A percentile compares a stretch with the other conserved stretches of the same genome.
Conservation (phyloP, 2,797 vertebrate genomes). For the Loris lydekkerianus region DNA sequence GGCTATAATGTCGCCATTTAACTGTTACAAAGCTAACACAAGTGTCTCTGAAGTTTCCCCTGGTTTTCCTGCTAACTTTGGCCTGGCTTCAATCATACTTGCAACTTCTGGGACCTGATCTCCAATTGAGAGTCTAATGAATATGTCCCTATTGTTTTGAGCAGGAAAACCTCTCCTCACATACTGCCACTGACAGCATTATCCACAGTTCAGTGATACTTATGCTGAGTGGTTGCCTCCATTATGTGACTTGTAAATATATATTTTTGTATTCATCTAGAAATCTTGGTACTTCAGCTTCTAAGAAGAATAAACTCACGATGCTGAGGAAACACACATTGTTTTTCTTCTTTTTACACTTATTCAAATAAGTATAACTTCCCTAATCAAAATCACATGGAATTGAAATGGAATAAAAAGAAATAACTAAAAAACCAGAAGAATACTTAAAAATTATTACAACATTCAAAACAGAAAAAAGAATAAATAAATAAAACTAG, state of each 20-base stretch:
- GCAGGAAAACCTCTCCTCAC: background rate
- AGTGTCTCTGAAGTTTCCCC: background rate
- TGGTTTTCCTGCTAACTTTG: background rate
- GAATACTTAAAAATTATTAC: background rate
- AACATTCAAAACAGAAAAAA: slow-evolving; percentile 26
- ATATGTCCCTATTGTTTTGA: background rate
- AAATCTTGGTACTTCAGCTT: background rate
- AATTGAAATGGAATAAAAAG: slow-evolving; percentile 7
- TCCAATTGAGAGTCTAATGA: background rate
- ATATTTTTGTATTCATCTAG: background rate
- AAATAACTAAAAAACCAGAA: slow-evolving; percentile 7
- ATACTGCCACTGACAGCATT: background rate
- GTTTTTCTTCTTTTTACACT: background rate
- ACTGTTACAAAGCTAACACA: background rate
- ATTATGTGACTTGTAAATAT: background rate
- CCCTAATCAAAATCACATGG: background rate
- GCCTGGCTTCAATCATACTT: background rate
- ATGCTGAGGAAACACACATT: slow-evolving; percentile 7
- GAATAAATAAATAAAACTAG: background rate
- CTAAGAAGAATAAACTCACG: background rate
- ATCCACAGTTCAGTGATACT: background rate
- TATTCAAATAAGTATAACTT: background rate
- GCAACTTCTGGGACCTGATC: background rate
- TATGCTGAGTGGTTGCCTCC: background rate
- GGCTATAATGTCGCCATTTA: background rate